Percentiles rank a stretch among this genome's conserved stretches.
Conservation (phyloP, 2,888 invertebrate genomes). For the Rhingia rostrata region DNA sequence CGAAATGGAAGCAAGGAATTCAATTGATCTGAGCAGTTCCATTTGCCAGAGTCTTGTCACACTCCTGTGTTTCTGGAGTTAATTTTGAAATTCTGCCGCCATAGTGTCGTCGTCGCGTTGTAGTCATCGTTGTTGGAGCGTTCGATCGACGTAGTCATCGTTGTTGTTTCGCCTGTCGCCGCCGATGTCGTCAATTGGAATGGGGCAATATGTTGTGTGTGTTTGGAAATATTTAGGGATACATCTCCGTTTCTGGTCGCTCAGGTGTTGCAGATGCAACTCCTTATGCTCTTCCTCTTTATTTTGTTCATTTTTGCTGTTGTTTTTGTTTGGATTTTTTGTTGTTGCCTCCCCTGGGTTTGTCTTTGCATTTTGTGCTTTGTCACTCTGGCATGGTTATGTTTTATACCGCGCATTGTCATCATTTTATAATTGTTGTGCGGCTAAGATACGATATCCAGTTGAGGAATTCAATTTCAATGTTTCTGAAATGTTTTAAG, state of each 20-base stretch:
- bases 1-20: slow-evolving; percentile 68
- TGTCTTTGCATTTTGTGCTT: slow-evolving; percentile 39
- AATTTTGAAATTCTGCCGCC: slow-evolving; percentile 74
- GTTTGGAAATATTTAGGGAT: slow-evolving; percentile 68
- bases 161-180: slow-evolving; percentile 54
- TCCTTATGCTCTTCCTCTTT: slow-evolving; percentile 8
- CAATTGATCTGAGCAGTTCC: slow-evolving; percentile 68
- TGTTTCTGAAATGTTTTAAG: slow-evolving; percentile 59
- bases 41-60: slow-evolving; percentile 65
- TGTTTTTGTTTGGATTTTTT: slow-evolving; percentile 1
- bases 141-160: slow-evolving; percentile 55
- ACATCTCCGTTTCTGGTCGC: slow-evolving; percentile 67
- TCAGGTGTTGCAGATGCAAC: slow-evolving; percentile 62
- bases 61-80: slow-evolving; percentile 68
- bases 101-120: slow-evolving; percentile 72
- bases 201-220: slow-evolving; percentile 74
- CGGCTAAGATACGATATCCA: slow-evolving; percentile 46
- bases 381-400: slow-evolving; percentile 56
- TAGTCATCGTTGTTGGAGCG: slow-evolving; percentile 47
- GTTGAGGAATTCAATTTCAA: slow-evolving; percentile 63
- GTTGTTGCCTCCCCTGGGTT: slow-evolving; percentile 8
- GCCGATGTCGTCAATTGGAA: slow-evolving; percentile 70
- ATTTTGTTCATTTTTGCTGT: not conserved
- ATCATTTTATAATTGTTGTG: slow-evolving; percentile 73
- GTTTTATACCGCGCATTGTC: slow-evolving; percentile 70